Percentiles rank a stretch among this genome's conserved stretches.
Conservation (phyloP, 1,140 invertebrate species). For the Euura saliciscinereae region DNA sequence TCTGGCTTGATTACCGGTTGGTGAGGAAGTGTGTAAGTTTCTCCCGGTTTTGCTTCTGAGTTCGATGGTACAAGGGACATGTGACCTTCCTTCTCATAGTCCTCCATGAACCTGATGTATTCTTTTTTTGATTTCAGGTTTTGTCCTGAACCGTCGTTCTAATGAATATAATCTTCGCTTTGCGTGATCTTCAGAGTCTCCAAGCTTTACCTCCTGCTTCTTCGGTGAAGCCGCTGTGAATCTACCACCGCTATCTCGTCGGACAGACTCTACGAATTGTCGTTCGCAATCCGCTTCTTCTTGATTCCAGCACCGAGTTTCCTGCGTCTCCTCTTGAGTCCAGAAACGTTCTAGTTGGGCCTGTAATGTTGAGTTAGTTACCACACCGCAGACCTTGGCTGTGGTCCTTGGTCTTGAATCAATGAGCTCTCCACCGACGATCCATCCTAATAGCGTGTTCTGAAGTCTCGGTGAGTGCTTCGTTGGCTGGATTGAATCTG, state of each 20-base stretch:
- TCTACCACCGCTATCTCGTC: neutral
- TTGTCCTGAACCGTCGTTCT: neutral
- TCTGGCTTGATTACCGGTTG: neutral
- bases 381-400: slow-evolving; percentile 7
- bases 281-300: neutral
- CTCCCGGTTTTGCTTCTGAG: neutral
- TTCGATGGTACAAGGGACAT: slow-evolving; percentile 27
- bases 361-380: neutral
- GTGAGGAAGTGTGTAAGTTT: neutral
- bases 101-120: slow-evolving; percentile 34
- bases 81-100: slow-evolving; percentile 36
- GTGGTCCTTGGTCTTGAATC: too few relatives aligned
- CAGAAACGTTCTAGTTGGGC: slow-evolving; percentile 11
- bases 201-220: neutral
- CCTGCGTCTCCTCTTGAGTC: slow-evolving; percentile 18
- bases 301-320: neutral
- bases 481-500: slow-evolving; percentile 7
- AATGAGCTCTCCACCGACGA: too few relatives aligned
- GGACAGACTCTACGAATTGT: neutral
- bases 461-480: slow-evolving; percentile 17
- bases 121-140: slow-evolving; percentile 3
- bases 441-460: slow-evolving; percentile 21
- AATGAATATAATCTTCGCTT: neutral
- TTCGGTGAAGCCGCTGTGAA: neutral
- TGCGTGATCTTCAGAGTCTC: neutral